Base-by-base conservation (phyloP, 2,888 invertebrate species). In the Pheosia gnoma region DNA sequence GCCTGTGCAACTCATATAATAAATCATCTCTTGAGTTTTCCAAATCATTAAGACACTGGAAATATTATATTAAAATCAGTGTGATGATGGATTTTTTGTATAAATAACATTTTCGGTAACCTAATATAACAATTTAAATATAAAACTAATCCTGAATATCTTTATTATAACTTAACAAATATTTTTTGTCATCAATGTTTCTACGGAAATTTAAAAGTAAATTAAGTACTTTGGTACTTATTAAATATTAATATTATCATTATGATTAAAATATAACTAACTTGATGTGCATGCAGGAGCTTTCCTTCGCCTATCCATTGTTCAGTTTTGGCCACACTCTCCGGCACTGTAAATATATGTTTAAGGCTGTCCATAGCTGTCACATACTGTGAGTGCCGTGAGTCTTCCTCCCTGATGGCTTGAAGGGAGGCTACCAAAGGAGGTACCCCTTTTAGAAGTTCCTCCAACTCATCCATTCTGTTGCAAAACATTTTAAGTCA, bases 281-380 rank as follows among this genome's bases (percentile, higher is more conserved):
- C 95, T 94, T 97, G 98, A 93, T 99, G 99, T 6, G 99, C 98
- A 86, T 98, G 97, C 1, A 99, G 88, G 7, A 99, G 93, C 86
- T 99, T 99, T 56, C 98, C 99, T 76, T 99, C 99, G 70, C 96
- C 97, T 65, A 99, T 99, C 94, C 98, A 96, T 61, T 97, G 96
- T 83, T 98, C 97, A 0, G 99, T 98, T 87, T 98, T 98, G 61
- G 98, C 97, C 0, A 99, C 98, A 89, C 98, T 98, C 80, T 98
- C 98, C 9, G 98, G 99, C 0, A 99, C 98, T 55, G 98, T 99
- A 81, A 99, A 99, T 69, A 99, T 99, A 82, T 99, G 99, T 85
- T 99, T 99, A 41, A 99, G 94, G 84, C 99, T 99, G 83, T 99
- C 99, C 95, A 98, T 98, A 0, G 99, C 99, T 1, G 99, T 99